Conservation (phyloP, 2,888 invertebrate genomes). For the Rhynchonema sp. region DNA sequence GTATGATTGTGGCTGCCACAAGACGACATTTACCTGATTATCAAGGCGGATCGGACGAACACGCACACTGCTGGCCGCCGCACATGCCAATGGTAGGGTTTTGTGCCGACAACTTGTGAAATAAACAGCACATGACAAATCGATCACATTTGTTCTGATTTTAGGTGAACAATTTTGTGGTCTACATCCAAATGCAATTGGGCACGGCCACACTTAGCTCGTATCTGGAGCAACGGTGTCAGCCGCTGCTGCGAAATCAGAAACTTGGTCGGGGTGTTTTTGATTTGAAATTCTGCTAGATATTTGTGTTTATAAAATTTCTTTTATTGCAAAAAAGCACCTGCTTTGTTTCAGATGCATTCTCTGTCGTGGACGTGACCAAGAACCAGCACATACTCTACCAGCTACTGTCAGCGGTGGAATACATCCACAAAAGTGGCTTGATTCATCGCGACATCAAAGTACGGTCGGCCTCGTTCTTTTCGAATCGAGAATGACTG, state of each 20-base stretch:
- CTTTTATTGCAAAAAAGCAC: neutral
- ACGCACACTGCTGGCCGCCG: neutral
- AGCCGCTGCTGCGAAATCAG: no score
- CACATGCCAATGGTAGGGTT: neutral
- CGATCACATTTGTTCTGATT: neutral
- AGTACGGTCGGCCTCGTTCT: no score
- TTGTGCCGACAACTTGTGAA: neutral
- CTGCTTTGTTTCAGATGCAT: neutral
- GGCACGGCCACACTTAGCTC: neutral
- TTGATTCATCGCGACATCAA: slow-evolving; percentile 34
- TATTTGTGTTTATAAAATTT: neutral
- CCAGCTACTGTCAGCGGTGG: slow-evolving; percentile 28
- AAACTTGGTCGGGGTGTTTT: no score
- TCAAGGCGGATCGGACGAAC: neutral
- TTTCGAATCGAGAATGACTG: no score
- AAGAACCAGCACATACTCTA: slow-evolving; percentile 16
- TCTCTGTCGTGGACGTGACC: neutral
- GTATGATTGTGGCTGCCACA: no score
- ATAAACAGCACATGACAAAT: neutral
- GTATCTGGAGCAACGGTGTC: neutral
- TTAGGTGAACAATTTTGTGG: neutral
- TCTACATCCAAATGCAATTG: neutral
- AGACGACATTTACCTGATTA: no score
- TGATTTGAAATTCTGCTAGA: no score
- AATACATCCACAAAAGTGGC: slow-evolving; percentile 28